Conservation (phyloP, 2,113 vertebrate species). For the Phyllostomus hastatus region DNA sequence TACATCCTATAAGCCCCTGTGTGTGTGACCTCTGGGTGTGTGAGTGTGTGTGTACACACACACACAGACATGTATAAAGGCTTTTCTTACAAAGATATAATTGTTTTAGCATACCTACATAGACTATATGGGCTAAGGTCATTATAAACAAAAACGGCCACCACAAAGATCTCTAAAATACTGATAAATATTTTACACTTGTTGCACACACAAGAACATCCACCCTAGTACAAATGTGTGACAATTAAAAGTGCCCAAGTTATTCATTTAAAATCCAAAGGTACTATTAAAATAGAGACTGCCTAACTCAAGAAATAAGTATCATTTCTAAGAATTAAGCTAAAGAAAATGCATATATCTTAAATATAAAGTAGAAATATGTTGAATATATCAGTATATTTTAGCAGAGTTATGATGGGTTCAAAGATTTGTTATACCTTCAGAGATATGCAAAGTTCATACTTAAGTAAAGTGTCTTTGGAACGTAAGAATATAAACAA, state of each 20-base stretch:
- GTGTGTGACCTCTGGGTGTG: background rate
- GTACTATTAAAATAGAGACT: background rate
- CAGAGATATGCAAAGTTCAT: background rate
- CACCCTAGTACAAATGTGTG: background rate
- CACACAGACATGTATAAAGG: background rate
- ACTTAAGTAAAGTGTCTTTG: background rate
- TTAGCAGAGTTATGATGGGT: background rate
- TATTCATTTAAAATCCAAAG: conserved; percentile 36
- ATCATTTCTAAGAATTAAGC: background rate
- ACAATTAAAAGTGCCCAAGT: background rate
- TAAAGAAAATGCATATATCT: conserved; percentile 26
- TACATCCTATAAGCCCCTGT: background rate
- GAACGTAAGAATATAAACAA: background rate
- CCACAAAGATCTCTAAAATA: background rate
- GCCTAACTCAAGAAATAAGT: background rate
- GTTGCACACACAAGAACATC: background rate
- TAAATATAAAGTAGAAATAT: background rate
- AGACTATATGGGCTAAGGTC: background rate
- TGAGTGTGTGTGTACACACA: background rate
- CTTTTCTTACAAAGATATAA: background rate
- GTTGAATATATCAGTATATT: background rate
- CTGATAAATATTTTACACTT: conserved; percentile 34
- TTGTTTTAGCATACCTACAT: background rate
- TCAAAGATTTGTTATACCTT: background rate
- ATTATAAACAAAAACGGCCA: background rate